These are phyloP conservation scores for Tanypteryx hageni DNA, from an alignment of 2,888 invertebrate genomes.

Conservation along the genomic window DNA sequence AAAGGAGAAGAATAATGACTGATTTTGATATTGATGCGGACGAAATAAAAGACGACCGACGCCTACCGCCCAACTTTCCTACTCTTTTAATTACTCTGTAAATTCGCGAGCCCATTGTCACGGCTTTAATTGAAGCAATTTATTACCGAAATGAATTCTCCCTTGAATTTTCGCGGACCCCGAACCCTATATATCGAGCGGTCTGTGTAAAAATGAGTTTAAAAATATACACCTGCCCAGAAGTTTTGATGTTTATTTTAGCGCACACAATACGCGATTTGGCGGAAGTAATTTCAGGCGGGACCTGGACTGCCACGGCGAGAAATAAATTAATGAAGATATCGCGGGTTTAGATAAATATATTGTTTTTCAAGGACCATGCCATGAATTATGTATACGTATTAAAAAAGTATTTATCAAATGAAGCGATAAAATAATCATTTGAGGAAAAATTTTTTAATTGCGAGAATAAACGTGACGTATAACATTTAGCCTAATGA, in stretches of 20 bases:
- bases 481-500: no score
- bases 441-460: no score
- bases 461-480: no score
- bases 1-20: constrained; percentile 40
- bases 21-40: constrained; percentile 51
- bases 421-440: no score
- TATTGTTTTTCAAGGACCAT: no score
- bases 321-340: no score
- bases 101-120: constrained; percentile 49
- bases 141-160: constrained; percentile 36
- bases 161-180: neutral
- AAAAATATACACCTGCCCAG: constrained; percentile 15
- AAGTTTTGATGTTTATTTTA: neutral
- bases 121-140: constrained; percentile 49
- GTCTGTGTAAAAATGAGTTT: neutral
- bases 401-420: no score
- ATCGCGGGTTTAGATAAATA: no score
- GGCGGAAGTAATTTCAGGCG: no score
- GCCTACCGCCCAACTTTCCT: neutral
- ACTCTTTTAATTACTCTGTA: constrained; percentile 38
- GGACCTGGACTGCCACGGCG: no score
- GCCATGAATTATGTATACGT: no score
- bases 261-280: neutral
- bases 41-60: neutral
- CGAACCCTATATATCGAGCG: neutral